These are phyloP conservation scores for Peucedramus taeniatus DNA, from an alignment of 2,113 vertebrate genomes.

Conservation along the genomic window DNA sequence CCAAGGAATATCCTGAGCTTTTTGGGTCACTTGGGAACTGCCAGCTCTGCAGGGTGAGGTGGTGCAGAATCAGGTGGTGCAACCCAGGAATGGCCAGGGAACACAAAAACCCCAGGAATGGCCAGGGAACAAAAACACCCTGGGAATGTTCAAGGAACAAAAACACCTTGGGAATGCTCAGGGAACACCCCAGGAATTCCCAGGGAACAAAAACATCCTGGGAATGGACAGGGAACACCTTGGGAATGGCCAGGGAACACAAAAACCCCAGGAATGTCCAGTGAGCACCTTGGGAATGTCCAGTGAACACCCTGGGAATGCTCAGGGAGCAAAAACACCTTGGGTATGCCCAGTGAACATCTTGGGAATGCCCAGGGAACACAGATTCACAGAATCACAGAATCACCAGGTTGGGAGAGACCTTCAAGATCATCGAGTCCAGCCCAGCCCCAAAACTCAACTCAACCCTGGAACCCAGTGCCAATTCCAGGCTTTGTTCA, in stretches of 20 bases:
- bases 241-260: too few relatives aligned
- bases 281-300: not conserved
- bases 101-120: not conserved
- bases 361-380: not conserved
- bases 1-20: not conserved
- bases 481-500: too few relatives aligned
- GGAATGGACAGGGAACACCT: not conserved
- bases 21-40: rapidly evolving
- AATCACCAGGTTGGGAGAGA: too few relatives aligned
- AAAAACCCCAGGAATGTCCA: too few relatives aligned
- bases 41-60: rapidly evolving
- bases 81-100: too few relatives aligned
- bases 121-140: too few relatives aligned
- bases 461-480: too few relatives aligned
- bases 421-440: too few relatives aligned
- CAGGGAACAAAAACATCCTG: not conserved
- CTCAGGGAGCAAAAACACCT: not conserved
- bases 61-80: not conserved
- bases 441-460: too few relatives aligned
- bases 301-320: not conserved
- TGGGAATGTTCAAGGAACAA: not conserved
- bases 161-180: too few relatives aligned
- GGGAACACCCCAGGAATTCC: not conserved
- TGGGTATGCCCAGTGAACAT: not conserved
- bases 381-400: too few relatives aligned